Percentiles rank a stretch among this genome's conserved stretches.
These are phyloP conservation scores for Orius insidiosus DNA, from an alignment of 1,140 invertebrate genomes.

Conservation along the genomic window DNA sequence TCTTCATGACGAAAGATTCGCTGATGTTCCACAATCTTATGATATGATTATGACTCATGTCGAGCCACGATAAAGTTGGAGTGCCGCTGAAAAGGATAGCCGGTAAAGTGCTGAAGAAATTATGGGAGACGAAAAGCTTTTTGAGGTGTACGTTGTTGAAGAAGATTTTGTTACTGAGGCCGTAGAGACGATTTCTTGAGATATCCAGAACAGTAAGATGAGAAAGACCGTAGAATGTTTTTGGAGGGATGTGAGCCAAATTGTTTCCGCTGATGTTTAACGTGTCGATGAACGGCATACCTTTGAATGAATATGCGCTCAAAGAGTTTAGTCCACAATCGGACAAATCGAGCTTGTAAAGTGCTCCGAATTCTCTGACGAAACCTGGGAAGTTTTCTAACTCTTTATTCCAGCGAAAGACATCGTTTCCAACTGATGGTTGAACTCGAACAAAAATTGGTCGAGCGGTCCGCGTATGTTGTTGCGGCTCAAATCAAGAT, in stretches of 20 bases:
- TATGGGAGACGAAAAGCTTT: conserved; percentile 48
- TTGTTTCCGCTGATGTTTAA: conserved; percentile 44
- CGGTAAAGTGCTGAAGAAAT: conserved; percentile 43
- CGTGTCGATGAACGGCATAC: conserved; percentile 42
- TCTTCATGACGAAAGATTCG: conserved; percentile 29
- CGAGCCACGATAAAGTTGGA: conserved; percentile 33
- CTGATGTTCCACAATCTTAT: conserved; percentile 41
- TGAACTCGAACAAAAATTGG: conserved; percentile 42
- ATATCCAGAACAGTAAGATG: conserved; percentile 45
- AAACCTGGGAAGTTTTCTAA: conserved; percentile 38
- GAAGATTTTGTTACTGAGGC: conserved; percentile 40
- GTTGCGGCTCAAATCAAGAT: conserved; percentile 50
- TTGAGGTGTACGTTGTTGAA: conserved; percentile 37
- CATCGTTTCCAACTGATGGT: conserved; percentile 44
- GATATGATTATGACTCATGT: conserved; percentile 45
- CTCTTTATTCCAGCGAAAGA: conserved; percentile 41
- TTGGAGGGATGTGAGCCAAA: conserved; percentile 10
- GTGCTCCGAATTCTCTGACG: conserved; percentile 33
- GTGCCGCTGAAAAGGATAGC: conserved; percentile 41
- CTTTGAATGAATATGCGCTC: conserved; percentile 38
- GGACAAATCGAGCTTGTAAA: conserved; percentile 46
- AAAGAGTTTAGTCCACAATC: conserved; percentile 44
- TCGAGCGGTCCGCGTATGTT: conserved; percentile 37
- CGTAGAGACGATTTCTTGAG: conserved; percentile 41
- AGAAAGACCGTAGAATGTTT: conserved; percentile 30